Conservation (phyloP, 2,888 invertebrate genomes). For the Oscheius onirici region DNA sequence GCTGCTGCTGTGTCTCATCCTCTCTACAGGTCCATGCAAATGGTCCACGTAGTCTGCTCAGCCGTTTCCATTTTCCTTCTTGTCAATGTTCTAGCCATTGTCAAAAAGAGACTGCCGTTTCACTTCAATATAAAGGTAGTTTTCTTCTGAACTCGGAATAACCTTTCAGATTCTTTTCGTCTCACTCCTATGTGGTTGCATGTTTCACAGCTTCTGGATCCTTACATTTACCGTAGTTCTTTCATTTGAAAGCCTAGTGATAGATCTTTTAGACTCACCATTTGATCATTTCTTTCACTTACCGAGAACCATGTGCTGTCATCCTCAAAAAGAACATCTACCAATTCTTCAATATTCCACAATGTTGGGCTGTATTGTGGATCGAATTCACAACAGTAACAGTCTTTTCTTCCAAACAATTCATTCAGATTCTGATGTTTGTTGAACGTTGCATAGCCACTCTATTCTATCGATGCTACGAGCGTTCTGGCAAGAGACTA, state of each 20-base stretch:
- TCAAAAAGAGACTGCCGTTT: not conserved
- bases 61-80: constrained; percentile 1
- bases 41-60: not conserved
- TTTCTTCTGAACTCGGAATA: not conserved
- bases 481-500: not conserved
- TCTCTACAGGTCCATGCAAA: constrained; percentile 15
- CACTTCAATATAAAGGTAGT: constrained; percentile 26
- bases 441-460: constrained; percentile 17
- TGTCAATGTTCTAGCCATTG: not conserved
- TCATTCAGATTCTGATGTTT: constrained; percentile 26
- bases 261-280: constrained; percentile 15
- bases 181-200: constrained; percentile 17
- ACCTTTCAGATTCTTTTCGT: constrained; percentile 17
- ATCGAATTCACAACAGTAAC: constrained; percentile 20
- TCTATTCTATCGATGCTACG: constrained; percentile 12
- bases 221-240: not conserved
- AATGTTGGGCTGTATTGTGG: constrained; percentile 10
- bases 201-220: constrained; percentile 16
- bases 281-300: constrained; percentile 21
- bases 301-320: constrained; percentile 20
- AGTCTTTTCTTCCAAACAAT: not conserved
- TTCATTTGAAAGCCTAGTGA: too few relatives aligned
- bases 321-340: constrained; percentile 2
- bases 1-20: constrained; percentile 12
- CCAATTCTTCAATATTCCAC: constrained; percentile 20